phyloP scores from a whole-genome alignment of 2,888 invertebrate genomes.

The Neoitamus cyanurus region DNA sequence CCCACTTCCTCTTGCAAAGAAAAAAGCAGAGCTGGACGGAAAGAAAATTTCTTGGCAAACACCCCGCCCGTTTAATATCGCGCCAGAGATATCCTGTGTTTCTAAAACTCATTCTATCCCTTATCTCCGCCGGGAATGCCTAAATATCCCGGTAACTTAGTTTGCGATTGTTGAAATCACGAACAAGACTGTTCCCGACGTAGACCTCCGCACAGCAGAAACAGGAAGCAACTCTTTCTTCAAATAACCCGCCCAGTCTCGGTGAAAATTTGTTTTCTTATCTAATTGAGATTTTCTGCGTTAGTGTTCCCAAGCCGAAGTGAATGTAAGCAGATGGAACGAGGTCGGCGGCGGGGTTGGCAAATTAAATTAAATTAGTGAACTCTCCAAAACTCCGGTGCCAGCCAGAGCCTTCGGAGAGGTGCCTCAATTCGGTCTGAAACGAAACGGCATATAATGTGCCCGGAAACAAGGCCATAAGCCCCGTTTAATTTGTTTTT shows the following conservation, averaged over 20 bases:
- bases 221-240: background rate
- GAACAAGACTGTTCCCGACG: background rate
- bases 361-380: slow-evolving; percentile 43
- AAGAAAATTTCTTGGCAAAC: background rate
- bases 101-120: background rate
- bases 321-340: slow-evolving; percentile 27
- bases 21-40: background rate
- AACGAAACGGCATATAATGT: slow-evolving; percentile 15
- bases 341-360: background rate
- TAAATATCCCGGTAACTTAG: slow-evolving; percentile 10
- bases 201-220: background rate
- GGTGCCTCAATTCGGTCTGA: background rate
- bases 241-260: slow-evolving; percentile 41
- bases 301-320: background rate
- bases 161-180: background rate
- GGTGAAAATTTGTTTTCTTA: slow-evolving; percentile 49
- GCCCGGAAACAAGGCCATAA: slow-evolving; percentile 32
- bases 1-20: background rate
- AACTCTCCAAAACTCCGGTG: background rate
- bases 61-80: background rate
- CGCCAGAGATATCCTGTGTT: background rate
- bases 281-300: slow-evolving; percentile 50
- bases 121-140: background rate
- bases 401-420: background rate
- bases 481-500: slow-evolving; percentile 42